Base-by-base conservation (phyloP, 1,140 invertebrate species). In the Callitettix versicolor region DNA sequence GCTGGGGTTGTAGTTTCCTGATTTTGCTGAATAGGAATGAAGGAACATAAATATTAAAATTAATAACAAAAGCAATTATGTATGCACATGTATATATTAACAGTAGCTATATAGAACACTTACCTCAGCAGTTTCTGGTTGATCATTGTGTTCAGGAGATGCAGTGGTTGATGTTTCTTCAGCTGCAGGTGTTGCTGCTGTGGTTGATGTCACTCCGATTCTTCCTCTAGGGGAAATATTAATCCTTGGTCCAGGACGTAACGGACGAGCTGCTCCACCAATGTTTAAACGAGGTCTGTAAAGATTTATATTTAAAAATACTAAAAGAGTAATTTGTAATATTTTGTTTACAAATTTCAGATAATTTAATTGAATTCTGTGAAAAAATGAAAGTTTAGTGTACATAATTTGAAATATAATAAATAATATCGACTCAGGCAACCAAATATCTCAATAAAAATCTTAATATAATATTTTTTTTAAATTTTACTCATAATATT, bases 211-310 rank as follows among this genome's bases (percentile, higher is more conserved):
- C 38, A 70, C 71, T 21, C 69, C 71, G 12, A 69, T 67, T 57
- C 75, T 72, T 20, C 70, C 68, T 57, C 78, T 71, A 56, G 69
- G 67, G 36, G 69, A 66, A 0, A 80, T 57, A 58, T 77, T 79
- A 1, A 82, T 65, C 36, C 74, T 73, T 3, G 76, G 73, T 11
- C 77, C 76, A 4, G 76, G 75, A 57, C 79, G 71, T 26, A 79
- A 62, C 1, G 61, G 61, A n/a, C 61, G 21, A n/a, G 57, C 53
- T 21, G 48, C 56, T 20, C 53, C 50, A 12, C 46, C 41, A 14
- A 58, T 48, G 22, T 53, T 54, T 12, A 59, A 26, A 20, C 54
- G 54, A 18, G 54, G 55, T 21, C 60, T 59, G 48, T 12, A 53
- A 48, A 48, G n/a, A n/a, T n/a, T n/a, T n/a, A 38, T n/a, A n/a